Conservation (phyloP, 2,888 invertebrate species). For the Priocnemis perturbator region DNA sequence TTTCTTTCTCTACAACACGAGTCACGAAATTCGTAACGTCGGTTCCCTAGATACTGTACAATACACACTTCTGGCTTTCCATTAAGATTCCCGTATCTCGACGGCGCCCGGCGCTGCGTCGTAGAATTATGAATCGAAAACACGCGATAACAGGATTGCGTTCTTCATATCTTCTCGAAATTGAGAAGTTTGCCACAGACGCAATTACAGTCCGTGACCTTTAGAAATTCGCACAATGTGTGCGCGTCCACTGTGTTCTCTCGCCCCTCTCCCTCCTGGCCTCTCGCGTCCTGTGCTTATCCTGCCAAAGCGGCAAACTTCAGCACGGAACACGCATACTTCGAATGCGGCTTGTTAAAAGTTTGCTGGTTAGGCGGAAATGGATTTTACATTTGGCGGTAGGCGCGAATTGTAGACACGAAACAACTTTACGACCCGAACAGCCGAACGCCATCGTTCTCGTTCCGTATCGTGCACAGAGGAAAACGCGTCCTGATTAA, state of each 20-base stretch:
- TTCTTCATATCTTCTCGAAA: constrained; percentile 21
- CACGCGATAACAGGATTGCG: neutral
- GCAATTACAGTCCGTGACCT: constrained; percentile 29
- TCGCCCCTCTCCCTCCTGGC: neutral
- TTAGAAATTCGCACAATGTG: constrained; percentile 9
- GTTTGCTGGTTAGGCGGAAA: constrained; percentile 37
- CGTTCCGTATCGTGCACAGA: constrained; percentile 6
- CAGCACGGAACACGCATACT: constrained; percentile 33
- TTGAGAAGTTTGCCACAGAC: constrained; percentile 4
- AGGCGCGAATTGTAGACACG: constrained; percentile 37
- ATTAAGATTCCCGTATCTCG: too few species aligned
- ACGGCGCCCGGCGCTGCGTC: too few species aligned
- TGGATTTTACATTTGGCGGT: constrained; percentile 40
- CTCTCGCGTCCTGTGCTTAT: constrained; percentile 13
- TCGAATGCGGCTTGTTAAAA: constrained; percentile 39
- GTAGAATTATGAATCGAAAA: neutral
- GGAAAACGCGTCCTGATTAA: neutral
- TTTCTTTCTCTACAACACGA: too few species aligned
- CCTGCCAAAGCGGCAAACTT: constrained; percentile 33
- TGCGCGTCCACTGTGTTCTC: neutral
- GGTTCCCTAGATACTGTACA: too few species aligned
- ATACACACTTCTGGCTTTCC: too few species aligned
- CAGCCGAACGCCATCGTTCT: constrained; percentile 2
- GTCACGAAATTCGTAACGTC: too few species aligned
- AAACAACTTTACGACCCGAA: constrained; percentile 36